phyloP scores from a whole-genome alignment of 2,888 invertebrate genomes.

The Dryocosmus kuriphilus region DNA sequence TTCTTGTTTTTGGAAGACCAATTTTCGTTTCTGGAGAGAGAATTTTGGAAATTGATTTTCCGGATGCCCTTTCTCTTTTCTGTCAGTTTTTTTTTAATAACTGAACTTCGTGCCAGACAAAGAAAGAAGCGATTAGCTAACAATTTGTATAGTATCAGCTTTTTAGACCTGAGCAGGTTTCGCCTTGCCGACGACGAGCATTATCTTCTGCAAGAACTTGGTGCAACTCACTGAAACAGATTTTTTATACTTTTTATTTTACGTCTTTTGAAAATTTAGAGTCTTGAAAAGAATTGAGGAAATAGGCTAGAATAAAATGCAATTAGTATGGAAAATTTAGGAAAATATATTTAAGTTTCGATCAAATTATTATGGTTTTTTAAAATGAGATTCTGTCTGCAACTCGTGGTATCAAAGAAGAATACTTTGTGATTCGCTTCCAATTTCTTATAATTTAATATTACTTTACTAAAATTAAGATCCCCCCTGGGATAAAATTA shows the following conservation, averaged over 20 bases:
- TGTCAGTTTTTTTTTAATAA: conserved; percentile 3
- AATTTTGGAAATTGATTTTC: conserved; percentile 31
- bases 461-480: conserved; percentile 5
- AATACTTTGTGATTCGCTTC: conserved; percentile 6
- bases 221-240: conserved; percentile 81
- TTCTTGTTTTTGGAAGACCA: conserved; percentile 47
- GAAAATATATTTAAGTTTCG: not conserved
- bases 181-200: conserved; percentile 87
- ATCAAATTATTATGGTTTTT: not conserved
- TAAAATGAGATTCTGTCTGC: conserved; percentile 39
- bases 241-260: not conserved
- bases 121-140: conserved; percentile 20
- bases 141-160: conserved; percentile 22
- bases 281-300: not conserved
- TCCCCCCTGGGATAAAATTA: conserved; percentile 8
- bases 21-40: conserved; percentile 21
- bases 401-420: not conserved
- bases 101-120: conserved; percentile 22
- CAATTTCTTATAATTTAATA: not conserved
- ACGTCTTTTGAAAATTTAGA: not conserved
- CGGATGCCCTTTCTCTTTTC: conserved; percentile 33
- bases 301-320: not conserved
- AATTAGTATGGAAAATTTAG: not conserved
- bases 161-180: conserved; percentile 85
- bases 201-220: conserved; percentile 83